These are phyloP conservation scores for Hassar affinis DNA, from an alignment of 2,113 vertebrate species.

Conservation along the genomic window DNA sequence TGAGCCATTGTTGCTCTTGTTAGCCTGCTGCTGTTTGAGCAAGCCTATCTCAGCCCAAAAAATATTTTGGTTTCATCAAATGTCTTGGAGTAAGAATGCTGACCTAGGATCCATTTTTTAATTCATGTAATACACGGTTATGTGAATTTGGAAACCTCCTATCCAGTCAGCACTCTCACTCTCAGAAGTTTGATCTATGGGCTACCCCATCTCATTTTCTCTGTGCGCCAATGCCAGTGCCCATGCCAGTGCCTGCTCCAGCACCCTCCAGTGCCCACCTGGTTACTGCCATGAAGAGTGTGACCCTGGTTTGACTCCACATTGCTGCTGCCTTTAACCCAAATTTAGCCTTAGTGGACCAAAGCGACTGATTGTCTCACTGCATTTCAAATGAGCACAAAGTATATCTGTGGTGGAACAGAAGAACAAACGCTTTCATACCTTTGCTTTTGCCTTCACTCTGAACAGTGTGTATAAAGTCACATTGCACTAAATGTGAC, in stretches of 20 bases:
- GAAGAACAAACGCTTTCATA: not conserved
- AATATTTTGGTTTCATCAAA: conserved; percentile 20
- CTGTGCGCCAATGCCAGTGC: conserved; percentile 17
- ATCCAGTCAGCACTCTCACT: conserved; percentile 7
- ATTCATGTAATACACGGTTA: not conserved
- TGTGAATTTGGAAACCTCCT: not conserved
- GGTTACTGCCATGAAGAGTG: conserved; percentile 59
- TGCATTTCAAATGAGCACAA: conserved; percentile 19
- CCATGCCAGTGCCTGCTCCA: conserved; percentile 55
- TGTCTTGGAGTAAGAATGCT: conserved; percentile 12
- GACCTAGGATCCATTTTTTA: not conserved
- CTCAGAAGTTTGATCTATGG: conserved; percentile 12
- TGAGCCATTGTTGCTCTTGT: conserved; percentile 55
- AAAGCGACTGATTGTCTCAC: conserved; percentile 15
- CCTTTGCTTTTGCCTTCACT: not conserved
- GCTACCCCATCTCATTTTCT: conserved; percentile 1
- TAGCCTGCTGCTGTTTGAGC: conserved; percentile 59
- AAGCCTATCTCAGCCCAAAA: conserved; percentile 60
- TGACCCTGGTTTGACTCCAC: conserved; percentile 44
- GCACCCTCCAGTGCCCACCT: conserved; percentile 49
- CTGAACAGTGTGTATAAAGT: conserved; percentile 10
- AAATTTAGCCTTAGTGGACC: conserved; percentile 44
- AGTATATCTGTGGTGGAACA: not conserved
- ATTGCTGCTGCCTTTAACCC: conserved; percentile 19
- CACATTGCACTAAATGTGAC: not conserved